Base-by-base conservation (phyloP, 2,797 vertebrate genomes). In the Sebastes cheni region DNA sequence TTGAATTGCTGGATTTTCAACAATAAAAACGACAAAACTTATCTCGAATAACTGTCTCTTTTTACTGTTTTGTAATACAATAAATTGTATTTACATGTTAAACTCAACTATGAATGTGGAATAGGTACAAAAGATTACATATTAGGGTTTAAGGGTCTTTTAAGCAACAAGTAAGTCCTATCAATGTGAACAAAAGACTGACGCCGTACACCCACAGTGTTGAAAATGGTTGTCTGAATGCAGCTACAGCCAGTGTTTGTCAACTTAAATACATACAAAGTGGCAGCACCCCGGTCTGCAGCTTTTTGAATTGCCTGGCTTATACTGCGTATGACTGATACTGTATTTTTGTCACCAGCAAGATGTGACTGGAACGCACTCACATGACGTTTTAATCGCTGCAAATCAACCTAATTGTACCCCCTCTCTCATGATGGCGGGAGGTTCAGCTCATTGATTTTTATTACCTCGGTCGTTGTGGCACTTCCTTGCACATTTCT, bases 341-440 rank as follows among this genome's bases (percentile, higher is more conserved):
- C 16, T 16, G 39, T 42, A 42, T 83, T 66, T 82, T 71, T 72
- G 52, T 75, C 68, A 72, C 23, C 74, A 52, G 64, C 76, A 71
- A 70, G 52, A 78, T 76, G 62, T 75, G 54, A 66, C 80, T 74
- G 36, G 25, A 82, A 72, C 66, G 8, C 46, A 56, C 67, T 71
- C 74, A 64, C n/a, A 71, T 81, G 73, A 83, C 56, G 7, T 69
- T 86, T 85, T 84, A 77, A 87, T 86, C 36, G 20, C 78, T 73
- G 75, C 67, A 84, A 76, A 89, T 84, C 85, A 84, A 64, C 54
- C 23, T 80, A 77, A 92, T 87, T 86, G 80, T 60, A 72, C 20
- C 66, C 42, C 64, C 29, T 75, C 65, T 79, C 55, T 54, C 4
- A 2, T 58, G 58, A 64, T 75, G 68, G 66, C 77, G 66, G 5